These are phyloP conservation scores for Flabesymbios commensalis DNA, from an alignment of 2,888 invertebrate species.

Conservation along the genomic window DNA sequence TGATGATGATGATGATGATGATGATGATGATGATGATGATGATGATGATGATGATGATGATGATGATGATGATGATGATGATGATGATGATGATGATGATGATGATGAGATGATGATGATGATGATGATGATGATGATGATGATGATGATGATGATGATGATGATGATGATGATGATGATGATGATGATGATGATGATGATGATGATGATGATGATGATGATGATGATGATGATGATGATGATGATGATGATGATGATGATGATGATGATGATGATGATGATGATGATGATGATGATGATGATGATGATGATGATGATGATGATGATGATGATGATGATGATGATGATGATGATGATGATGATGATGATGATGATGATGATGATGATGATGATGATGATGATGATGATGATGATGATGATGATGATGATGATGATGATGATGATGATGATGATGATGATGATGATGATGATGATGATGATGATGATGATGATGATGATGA, in stretches of 20 bases:
- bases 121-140: conserved; percentile 11
- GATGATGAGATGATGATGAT: too few relatives aligned
- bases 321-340: not conserved
- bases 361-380: conserved; percentile 2
- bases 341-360: not conserved
- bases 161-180: too few relatives aligned
- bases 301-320: not conserved
- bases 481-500: not conserved
- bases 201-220: conserved; percentile 2
- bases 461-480: not conserved
- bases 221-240: not conserved
- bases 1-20: conserved; percentile 18
- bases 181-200: conserved; percentile 3
- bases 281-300: not conserved
- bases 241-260: not conserved
- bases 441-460: not conserved
- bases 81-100: conserved; percentile 14
- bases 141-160: conserved; percentile 7
- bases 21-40: conserved; percentile 17
- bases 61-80: conserved; percentile 9
- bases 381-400: not conserved
- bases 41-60: conserved; percentile 17
- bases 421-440: not conserved
- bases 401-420: not conserved
- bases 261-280: not conserved